Evolutionary conservation across 2,113 vertebrate species (phyloP).

Genomic region (Aspidoscelis tigris): DNA sequence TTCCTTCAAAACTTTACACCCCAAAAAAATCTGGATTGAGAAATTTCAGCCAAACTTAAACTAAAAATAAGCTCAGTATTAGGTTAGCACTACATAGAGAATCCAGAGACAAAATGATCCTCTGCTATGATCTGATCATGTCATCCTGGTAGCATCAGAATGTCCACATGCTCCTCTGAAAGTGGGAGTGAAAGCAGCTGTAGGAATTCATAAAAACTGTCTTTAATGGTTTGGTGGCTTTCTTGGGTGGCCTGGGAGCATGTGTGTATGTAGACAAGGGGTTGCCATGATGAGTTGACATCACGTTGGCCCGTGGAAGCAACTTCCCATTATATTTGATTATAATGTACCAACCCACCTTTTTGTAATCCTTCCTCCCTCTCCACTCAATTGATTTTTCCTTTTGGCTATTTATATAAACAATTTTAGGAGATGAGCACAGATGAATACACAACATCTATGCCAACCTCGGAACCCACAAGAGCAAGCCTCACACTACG

Average conservation of each 20-base stretch:
- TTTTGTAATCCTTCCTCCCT: not conserved
- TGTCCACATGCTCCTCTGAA: not conserved
- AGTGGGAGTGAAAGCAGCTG: not conserved
- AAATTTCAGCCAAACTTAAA: too few relatives aligned
- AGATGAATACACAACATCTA: not conserved
- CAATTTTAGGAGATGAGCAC: not conserved
- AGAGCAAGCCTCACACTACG: not conserved
- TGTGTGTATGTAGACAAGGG: too few relatives aligned
- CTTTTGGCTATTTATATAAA: not conserved
- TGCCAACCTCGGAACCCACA: not conserved
- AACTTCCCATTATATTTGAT: not conserved
- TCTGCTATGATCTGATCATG: too few relatives aligned
- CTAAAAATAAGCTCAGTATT: too few relatives aligned
- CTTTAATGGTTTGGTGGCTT: not conserved
- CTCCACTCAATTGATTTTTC: not conserved
- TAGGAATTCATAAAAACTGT: too few relatives aligned
- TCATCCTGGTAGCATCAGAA: too few relatives aligned
- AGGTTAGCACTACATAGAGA: too few relatives aligned
- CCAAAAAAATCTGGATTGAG: too few relatives aligned
- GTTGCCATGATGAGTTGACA: not conserved
- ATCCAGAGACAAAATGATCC: too few relatives aligned
- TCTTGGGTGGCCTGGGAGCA: not conserved
- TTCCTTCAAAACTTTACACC: too few relatives aligned
- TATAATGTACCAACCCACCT: not conserved
- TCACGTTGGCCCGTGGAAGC: not conserved